These are phyloP conservation scores for Melanotaenia duboulayi DNA, from an alignment of 2,113 vertebrate genomes.

Conservation along the genomic window DNA sequence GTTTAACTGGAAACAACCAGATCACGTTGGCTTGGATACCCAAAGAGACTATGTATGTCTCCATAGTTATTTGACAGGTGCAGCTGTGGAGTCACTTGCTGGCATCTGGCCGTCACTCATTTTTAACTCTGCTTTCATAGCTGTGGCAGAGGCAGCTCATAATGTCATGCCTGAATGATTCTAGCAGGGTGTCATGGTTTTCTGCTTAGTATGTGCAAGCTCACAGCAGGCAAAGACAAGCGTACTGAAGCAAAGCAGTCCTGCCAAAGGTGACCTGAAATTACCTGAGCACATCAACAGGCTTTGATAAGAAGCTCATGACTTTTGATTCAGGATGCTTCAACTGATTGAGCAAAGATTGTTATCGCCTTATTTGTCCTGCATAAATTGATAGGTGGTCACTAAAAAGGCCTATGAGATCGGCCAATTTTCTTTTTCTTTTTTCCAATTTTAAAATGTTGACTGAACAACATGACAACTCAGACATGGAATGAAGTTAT, in stretches of 20 bases:
- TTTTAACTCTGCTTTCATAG: conserved; percentile 2
- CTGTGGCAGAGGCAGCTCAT: neutral
- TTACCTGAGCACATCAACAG: conserved; percentile 39
- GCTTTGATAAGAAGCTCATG: conserved; percentile 37
- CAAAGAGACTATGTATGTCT: neutral
- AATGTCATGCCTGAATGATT: neutral
- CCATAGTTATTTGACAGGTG: conserved; percentile 7
- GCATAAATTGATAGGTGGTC: no score
- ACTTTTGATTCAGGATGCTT: conserved; percentile 31
- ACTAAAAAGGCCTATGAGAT: no score
- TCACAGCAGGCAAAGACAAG: conserved; percentile 6
- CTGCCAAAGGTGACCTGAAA: conserved; percentile 53
- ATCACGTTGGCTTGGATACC: conserved; percentile 16
- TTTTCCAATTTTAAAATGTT: no score
- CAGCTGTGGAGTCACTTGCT: neutral
- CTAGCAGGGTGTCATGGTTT: neutral
- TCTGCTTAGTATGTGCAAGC: conserved; percentile 1
- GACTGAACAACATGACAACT: no score
- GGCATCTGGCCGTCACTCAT: conserved; percentile 6
- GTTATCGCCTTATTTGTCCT: no score
- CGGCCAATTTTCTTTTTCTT: no score
- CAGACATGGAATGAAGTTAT: no score
- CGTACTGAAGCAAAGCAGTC: conserved; percentile 9
- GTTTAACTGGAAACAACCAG: neutral
- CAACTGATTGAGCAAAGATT: no score